Conservation (phyloP, 2,113 vertebrate genomes). For the Stictonetta naevosa region DNA sequence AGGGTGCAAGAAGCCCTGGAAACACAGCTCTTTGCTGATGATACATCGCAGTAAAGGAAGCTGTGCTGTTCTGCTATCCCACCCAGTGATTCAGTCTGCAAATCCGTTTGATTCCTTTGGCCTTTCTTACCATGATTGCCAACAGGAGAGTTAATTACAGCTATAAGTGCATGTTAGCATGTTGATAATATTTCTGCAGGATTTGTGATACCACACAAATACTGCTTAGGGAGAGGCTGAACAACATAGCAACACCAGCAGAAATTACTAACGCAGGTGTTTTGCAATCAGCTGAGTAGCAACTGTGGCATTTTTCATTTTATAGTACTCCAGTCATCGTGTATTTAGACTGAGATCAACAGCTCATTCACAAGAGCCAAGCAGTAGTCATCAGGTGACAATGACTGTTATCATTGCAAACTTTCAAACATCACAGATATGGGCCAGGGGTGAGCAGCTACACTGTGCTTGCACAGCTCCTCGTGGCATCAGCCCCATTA, state of each 20-base stretch:
- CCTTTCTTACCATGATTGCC: neutral
- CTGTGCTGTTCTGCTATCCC: neutral
- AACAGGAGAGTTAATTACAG: neutral
- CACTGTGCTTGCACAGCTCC: neutral
- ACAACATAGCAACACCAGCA: neutral
- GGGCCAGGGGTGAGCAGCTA: neutral
- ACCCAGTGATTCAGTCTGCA: neutral
- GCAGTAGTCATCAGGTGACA: neutral
- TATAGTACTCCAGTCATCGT: neutral
- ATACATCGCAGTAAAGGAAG: neutral
- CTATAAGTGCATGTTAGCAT: neutral
- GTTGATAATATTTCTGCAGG: neutral
- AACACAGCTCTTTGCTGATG: neutral
- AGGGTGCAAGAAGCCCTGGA: neutral
- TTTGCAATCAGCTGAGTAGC: neutral
- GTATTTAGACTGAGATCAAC: neutral
- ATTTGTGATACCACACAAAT: neutral
- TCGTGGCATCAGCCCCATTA: neutral
- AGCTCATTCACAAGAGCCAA: conserved; percentile 16
- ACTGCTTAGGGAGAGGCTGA: neutral
- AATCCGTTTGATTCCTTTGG: neutral
- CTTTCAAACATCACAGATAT: neutral
- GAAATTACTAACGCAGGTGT: neutral
- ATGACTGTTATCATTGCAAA: neutral
- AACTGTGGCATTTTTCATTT: neutral